These are phyloP conservation scores for Araneus ventricosus DNA, from an alignment of 1,140 invertebrate species.

Conservation along the genomic window DNA sequence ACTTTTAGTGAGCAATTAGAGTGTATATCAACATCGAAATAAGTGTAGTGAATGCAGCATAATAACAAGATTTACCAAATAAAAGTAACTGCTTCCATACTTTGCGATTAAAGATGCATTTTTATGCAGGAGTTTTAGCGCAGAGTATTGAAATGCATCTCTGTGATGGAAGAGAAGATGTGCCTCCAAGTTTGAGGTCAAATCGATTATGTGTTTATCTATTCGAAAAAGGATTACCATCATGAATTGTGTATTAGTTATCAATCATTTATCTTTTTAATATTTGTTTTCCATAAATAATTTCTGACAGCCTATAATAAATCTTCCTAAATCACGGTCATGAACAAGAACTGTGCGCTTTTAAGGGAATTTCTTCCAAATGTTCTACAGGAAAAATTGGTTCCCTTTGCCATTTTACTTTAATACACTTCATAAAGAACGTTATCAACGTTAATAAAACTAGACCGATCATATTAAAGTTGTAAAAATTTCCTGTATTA, in stretches of 20 bases:
- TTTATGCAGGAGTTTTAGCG: no score
- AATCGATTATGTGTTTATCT: neutral
- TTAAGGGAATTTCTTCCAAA: neutral
- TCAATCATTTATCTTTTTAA: constrained; percentile 33
- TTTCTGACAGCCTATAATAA: constrained; percentile 17
- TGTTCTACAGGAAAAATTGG: neutral
- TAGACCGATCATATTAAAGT: no score
- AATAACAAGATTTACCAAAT: no score
- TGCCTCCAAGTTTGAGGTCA: neutral
- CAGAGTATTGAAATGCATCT: neutral
- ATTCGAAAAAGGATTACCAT: neutral
- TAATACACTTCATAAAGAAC: neutral
- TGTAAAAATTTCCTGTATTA: no score
- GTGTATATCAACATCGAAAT: no score
- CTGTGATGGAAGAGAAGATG: neutral
- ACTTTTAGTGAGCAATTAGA: no score
- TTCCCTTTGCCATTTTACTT: no score
- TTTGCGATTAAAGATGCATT: no score
- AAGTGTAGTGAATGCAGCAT: no score
- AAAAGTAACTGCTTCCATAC: no score
- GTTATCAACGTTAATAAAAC: neutral
- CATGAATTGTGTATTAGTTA: neutral
- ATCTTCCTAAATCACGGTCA: constrained; percentile 15
- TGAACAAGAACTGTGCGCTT: neutral
- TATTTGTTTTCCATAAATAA: constrained; percentile 10